Percentiles rank a stretch among this genome's conserved stretches.
These are phyloP conservation scores for Phalanger gymnotis DNA, from an alignment of 2,797 vertebrate genomes.

Conservation along the genomic window DNA sequence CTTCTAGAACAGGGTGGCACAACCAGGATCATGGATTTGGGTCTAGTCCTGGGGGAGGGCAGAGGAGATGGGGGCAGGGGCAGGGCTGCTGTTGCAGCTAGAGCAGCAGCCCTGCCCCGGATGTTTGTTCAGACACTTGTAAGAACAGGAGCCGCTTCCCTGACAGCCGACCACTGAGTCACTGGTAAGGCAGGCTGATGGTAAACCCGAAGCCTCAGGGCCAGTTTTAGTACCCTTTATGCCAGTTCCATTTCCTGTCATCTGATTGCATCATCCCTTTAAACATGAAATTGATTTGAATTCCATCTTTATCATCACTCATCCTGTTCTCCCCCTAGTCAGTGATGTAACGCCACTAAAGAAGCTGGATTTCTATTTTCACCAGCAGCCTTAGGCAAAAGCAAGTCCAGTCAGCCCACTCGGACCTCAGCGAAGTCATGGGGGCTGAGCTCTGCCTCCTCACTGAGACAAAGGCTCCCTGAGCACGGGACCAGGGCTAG, in stretches of 20 bases:
- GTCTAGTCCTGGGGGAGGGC: not conserved
- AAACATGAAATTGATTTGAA: constrained; percentile 49
- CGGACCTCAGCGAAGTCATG: not conserved
- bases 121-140: constrained; percentile 48
- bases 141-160: constrained; percentile 46
- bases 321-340: not conserved
- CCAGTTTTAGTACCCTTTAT: constrained; percentile 49
- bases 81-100: not conserved
- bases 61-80: no score
- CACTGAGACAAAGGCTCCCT: not conserved
- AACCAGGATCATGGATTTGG: not conserved
- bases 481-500: constrained; percentile 33
- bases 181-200: not conserved
- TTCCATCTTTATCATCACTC: constrained; percentile 50
- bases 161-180: constrained; percentile 40
- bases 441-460: constrained; percentile 51
- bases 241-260: constrained; percentile 61
- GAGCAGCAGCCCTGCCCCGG: constrained; percentile 15
- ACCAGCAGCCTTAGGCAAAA: not conserved
- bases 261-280: constrained; percentile 47
- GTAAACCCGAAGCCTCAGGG: constrained; percentile 16
- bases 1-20: not conserved
- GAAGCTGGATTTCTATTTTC: constrained; percentile 8
- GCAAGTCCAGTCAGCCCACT: constrained; percentile 8
- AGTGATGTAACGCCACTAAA: not conserved